A percentile compares a stretch with the other conserved stretches of the same genome.
Conservation (phyloP, 2,888 invertebrate species). For the Chrysina gloriosa region DNA sequence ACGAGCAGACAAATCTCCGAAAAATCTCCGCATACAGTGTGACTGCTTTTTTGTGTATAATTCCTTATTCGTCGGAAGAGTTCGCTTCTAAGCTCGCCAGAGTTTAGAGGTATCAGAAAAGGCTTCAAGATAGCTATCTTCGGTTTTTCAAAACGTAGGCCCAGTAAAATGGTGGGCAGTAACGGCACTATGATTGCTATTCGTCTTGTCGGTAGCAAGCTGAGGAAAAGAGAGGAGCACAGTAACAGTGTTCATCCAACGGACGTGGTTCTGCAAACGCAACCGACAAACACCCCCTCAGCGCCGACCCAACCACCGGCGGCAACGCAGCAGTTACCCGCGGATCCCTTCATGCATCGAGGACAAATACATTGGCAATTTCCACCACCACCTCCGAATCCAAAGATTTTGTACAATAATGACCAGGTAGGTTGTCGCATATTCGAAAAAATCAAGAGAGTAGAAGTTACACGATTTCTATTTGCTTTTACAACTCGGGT, state of each 20-base stretch:
- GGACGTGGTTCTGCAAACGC: conserved; percentile 73
- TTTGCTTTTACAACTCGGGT: conserved; percentile 2
- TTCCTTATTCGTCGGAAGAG: background rate
- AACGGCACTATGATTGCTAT: conserved; percentile 89
- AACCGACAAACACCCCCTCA: conserved; percentile 63
- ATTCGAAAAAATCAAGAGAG: conserved; percentile 22
- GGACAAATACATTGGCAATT: conserved; percentile 86
- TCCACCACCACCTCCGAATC: conserved; percentile 82
- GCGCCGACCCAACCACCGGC: conserved; percentile 54
- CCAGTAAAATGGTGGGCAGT: conserved; percentile 81
- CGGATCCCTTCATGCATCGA: conserved; percentile 72
- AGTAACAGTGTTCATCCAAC: conserved; percentile 77
- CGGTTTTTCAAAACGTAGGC: conserved; percentile 57
- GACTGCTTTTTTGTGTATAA: conserved; percentile 12
- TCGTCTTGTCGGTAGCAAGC: conserved; percentile 91
- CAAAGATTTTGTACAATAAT: conserved; percentile 80
- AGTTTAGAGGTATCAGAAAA: conserved; percentile 52
- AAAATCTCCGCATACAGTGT: background rate
- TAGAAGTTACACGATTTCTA: conserved; percentile 9
- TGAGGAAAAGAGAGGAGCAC: conserved; percentile 86
- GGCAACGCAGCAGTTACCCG: conserved; percentile 60
- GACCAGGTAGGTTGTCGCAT: conserved; percentile 77
- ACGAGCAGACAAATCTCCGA: too few relatives aligned
- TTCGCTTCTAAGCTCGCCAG: conserved; percentile 50
- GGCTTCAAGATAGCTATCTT: conserved; percentile 64